Evolutionary conservation across 2,888 invertebrate species (phyloP).

Genomic region (Salpingus planirostris): DNA sequence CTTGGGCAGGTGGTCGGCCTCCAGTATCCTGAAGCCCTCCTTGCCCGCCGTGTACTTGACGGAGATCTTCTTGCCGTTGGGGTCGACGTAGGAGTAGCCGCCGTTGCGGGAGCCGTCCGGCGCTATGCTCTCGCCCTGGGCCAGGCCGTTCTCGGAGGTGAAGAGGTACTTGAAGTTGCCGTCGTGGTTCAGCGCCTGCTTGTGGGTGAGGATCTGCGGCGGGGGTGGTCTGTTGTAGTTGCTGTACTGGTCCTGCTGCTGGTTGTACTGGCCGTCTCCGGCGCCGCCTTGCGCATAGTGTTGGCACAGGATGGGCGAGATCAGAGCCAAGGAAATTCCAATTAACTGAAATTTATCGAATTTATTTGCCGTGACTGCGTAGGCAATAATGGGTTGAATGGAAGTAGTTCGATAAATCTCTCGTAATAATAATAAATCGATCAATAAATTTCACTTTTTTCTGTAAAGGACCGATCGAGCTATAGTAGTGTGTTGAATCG

Average conservation of each 20-base stretch:
- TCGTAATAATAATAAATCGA: too few relatives aligned
- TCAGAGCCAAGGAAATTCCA: slow-evolving; percentile 17
- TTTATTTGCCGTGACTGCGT: too few relatives aligned
- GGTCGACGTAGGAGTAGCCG: slow-evolving; percentile 42
- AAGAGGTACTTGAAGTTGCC: slow-evolving; percentile 61
- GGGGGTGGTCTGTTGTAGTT: slow-evolving; percentile 34
- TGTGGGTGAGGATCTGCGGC: slow-evolving; percentile 52
- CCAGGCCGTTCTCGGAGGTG: slow-evolving; percentile 59
- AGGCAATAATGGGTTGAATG: too few relatives aligned
- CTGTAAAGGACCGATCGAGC: too few relatives aligned
- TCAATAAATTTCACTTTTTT: too few relatives aligned
- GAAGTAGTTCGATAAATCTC: too few relatives aligned
- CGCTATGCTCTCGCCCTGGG: slow-evolving; percentile 58
- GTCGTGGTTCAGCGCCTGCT: slow-evolving; percentile 55
- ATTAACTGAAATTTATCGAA: slow-evolving; percentile 20
- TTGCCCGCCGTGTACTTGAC: slow-evolving; percentile 48
- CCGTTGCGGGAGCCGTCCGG: slow-evolving; percentile 60
- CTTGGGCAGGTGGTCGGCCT: slow-evolving; percentile 43
- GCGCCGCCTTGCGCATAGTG: slow-evolving; percentile 13
- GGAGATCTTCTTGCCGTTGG: slow-evolving; percentile 54
- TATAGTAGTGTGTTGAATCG: too few relatives aligned
- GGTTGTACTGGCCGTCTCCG: slow-evolving; percentile 10
- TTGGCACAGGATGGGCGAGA: slow-evolving; percentile 20
- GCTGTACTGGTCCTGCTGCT: slow-evolving; percentile 15
- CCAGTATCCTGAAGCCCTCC: slow-evolving; percentile 44